Evolutionary conservation across 1,140 invertebrate species (phyloP).

Genomic region (Nephila pilipes): DNA sequence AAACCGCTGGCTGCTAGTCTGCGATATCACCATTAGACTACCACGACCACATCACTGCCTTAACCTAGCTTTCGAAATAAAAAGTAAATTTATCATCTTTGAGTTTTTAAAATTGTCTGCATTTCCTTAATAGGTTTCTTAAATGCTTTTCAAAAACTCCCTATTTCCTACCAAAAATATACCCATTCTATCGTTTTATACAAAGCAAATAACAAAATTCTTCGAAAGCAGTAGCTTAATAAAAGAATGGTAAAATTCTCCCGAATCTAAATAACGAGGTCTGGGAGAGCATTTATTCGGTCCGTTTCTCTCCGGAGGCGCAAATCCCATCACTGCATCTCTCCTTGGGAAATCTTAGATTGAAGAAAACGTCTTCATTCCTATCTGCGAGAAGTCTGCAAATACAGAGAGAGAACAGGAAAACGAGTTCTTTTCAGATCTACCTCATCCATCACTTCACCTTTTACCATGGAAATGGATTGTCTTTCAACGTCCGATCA

Average conservation of each 20-base stretch:
- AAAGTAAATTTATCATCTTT: too few species aligned
- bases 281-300: background rate
- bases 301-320: background rate
- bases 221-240: background rate
- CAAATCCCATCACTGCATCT: background rate
- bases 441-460: conserved; percentile 49
- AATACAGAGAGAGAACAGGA: conserved; percentile 31
- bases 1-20: too few species aligned
- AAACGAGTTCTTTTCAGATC: conserved; percentile 45
- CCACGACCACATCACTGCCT: too few species aligned
- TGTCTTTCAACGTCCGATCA: conserved; percentile 36
- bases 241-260: background rate
- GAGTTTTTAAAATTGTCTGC: too few species aligned
- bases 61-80: too few species aligned
- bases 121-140: too few species aligned
- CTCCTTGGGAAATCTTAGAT: conserved; percentile 15
- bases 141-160: too few species aligned
- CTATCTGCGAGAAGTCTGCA: background rate
- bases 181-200: too few species aligned
- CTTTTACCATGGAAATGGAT: conserved; percentile 62
- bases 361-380: conserved; percentile 34
- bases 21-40: too few species aligned
- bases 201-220: background rate
- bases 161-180: too few species aligned
- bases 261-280: background rate